Evolutionary conservation across 2,888 invertebrate genomes (phyloP), one percentile per base, ranked within the genome.

Genomic region (Aporophyla lueneburgensis): DNA sequence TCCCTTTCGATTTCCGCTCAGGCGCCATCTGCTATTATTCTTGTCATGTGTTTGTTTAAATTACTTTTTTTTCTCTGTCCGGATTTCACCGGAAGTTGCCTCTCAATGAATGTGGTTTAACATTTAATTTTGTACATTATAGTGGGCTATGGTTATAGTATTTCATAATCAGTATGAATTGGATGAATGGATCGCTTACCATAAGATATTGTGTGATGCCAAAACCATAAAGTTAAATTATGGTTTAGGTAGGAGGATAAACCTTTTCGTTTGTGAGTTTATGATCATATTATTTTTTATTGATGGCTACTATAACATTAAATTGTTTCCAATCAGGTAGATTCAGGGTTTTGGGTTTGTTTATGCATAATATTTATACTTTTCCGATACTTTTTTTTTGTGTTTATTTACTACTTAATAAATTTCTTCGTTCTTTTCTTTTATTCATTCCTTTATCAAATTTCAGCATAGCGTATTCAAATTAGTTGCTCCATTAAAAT

Each of bases 1-100:
- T 92, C 90, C 94, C 96, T 96, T 96, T 96, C 96, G 96, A 96
- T 96, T 96, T 96, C 96, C 96, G 96, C 89, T 90, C 91, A 92
- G 95, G 96, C 96, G 95, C 96, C 96, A 96, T 96, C 96, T 96
- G 96, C 94, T 87, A 90, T 92, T 90, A 92, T 94, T 93, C 94
- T 93, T 91, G 93, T 93, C 93, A 92, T 93, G 93, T 94, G 94
- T 95, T 95, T 95, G 93, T 95, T 95, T 94, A 92, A 90, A 94
- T 93, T 89, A 87, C 85, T 91, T 94, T 95, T 87, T 95, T 95
- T 94, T 89, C 86, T 85, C 81, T 87, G 88, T 86, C 87, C 88
- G 88, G 95, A 95, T 96, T 95, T 94, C 94, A 95, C 96, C 96
- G 96, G 96, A 96, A 93, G 93, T 89, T 83, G 76, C 78, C 87